phyloP scores from a whole-genome alignment of 2,888 invertebrate species.

The Melanotus villosus region DNA sequence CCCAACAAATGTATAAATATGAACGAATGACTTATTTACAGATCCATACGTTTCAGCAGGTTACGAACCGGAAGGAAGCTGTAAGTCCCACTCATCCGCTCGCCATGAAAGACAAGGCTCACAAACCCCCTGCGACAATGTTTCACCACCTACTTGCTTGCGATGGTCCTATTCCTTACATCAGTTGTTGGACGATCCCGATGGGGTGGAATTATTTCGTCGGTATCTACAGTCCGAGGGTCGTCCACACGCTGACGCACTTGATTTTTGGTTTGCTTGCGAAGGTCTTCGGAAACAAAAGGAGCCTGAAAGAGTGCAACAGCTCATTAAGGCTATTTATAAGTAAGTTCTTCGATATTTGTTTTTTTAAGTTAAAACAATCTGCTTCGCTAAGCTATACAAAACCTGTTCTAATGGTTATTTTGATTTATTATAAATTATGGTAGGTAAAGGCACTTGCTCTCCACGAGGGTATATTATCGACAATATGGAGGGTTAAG shows the following conservation, averaged over 20 bases:
- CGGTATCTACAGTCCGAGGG: slow-evolving; percentile 86
- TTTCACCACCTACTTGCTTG: slow-evolving; percentile 80
- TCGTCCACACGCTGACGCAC: slow-evolving; percentile 81
- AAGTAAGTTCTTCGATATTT: too few species aligned
- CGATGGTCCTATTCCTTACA: slow-evolving; percentile 92
- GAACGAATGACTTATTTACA: too few species aligned
- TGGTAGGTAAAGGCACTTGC: too few species aligned
- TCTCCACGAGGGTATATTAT: too few species aligned
- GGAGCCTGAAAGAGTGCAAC: slow-evolving; percentile 79
- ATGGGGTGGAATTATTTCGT: slow-evolving; percentile 91
- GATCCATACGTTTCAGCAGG: slow-evolving; percentile 57
- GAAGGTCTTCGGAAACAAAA: slow-evolving; percentile 86
- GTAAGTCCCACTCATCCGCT: slow-evolving; percentile 69
- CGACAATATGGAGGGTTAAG: too few species aligned
- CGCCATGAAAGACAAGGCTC: slow-evolving; percentile 55
- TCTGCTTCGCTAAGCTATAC: too few species aligned
- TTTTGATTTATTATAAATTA: too few species aligned
- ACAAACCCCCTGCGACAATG: slow-evolving; percentile 62
- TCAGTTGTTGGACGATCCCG: slow-evolving; percentile 88
- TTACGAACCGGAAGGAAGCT: slow-evolving; percentile 61
- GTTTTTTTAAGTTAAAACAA: too few species aligned
- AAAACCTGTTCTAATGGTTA: too few species aligned
- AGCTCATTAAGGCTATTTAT: slow-evolving; percentile 88
- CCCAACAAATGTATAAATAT: too few species aligned
- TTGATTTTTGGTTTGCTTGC: slow-evolving; percentile 96